Evolutionary conservation across 2,888 invertebrate genomes (phyloP), one percentile per base, ranked within the genome.

Genomic region (Andrena minutula): DNA sequence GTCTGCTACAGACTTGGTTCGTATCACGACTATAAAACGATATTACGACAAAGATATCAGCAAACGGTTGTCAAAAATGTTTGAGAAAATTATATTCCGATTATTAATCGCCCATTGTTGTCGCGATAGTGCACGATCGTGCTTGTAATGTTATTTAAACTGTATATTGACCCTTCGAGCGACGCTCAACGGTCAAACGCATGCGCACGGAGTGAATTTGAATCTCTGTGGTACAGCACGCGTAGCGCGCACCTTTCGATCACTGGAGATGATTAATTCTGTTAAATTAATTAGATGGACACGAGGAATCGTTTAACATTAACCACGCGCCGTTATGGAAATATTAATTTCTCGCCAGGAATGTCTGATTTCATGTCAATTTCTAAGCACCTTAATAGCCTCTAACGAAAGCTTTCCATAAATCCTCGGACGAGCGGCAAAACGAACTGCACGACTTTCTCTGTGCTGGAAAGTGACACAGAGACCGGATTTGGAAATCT

Each of bases 401-500:
- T 63, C 61, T 63, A 74, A 75, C 76, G 83, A 84, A 83, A 79
- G 74, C 71, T 73, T 75, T 77, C 72, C 61, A 80, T 80, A 68
- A 83, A 83, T 71, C 73, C 60, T 51, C 35, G 47, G 32, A 51
- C 56, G 83, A 53, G 75, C 75, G 47, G 81, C 63, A 69, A 76
- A 78, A 76, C 73, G 74, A 64, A 66, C 71, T 76, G 85, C 75
- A 82, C 75, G 76, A 84, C 86, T 88, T 87, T 88, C 87, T 83
- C 88, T 85, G 41, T 41, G 79, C 51, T 83, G 80, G 86, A 85
- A 85, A 85, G 86, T 82, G 79, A 82, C 66, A 65, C 68, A 51
- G 75, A 79, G 79, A 56, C 72, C 69, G 73, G 68, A 80, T 86
- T 88, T 86, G 83, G 88, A 88, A 88, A 88, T 80, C 72, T 75